Evolutionary conservation across 2,797 vertebrate species (phyloP), one percentile per base, ranked within the genome.

Genomic region (Champsocephalus gunnari): DNA sequence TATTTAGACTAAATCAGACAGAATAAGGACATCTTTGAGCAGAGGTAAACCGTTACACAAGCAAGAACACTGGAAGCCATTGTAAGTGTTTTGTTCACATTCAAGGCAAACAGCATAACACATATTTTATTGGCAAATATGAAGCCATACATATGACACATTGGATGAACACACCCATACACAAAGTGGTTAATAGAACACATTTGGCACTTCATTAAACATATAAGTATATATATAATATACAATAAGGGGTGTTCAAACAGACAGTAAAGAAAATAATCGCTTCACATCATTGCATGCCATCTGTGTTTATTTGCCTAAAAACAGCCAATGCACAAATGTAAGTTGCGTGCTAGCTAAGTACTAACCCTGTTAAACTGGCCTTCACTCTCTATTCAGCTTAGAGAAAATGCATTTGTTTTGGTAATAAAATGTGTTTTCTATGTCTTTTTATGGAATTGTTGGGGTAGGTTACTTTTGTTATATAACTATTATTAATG

Each of bases 1-100:
- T 17, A 71, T 60, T 71, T 38, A 44, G 28, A 71, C 44, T 9
- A 3, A 70, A 51, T 16, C 21, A 58, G 43, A 44, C 61, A 11
- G 19, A 34, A 58, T 68, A 13, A 59, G 7, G 34, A 38, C 34
- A 38, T 38, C 9, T 60, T 32, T 61, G 32, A 69, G 14, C 9
- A 48, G 9, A 47, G 34, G 28, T 53, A 38, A 59, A 63, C 24
- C 3, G 2, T 63, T 51, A 49, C 1, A 47, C 13, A 45, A n/a
- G n/a, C 34, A 71, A 32, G 49, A 17, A 43, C 24, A 43, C 13
- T 28, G 41, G 34, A 4, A 13, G 14, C 12, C 38, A 21, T 9
- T 66, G 47, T 45, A 34, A 34, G 44, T 2, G 3, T 43, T 60
- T 13, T 49, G 11, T 12, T 4, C 7, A 54, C 41, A 43, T 13